Evolutionary conservation across 2,797 vertebrate genomes (phyloP).

Genomic region (Sylvia borin): DNA sequence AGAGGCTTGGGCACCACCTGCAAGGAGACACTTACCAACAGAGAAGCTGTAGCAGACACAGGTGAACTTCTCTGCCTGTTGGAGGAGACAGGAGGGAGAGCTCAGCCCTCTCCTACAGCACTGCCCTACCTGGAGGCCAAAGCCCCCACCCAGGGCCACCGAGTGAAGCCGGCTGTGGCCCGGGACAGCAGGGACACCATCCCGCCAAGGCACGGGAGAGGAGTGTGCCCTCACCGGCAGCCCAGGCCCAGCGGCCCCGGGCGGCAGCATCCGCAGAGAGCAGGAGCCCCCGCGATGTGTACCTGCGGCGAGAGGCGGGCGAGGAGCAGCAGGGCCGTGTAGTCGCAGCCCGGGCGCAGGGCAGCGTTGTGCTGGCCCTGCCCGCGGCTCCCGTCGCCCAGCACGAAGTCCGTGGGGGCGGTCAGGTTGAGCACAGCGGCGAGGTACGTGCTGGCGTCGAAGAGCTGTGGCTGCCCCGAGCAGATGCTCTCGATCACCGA

Average conservation of each 20-base stretch:
- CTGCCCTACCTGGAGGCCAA: fast-evolving
- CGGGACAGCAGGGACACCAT: fast-evolving
- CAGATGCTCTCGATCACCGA: background rate
- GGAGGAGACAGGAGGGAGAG: background rate
- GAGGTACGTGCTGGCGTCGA: background rate
- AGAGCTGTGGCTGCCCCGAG: background rate
- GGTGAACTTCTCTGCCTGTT: slow-evolving; percentile 26
- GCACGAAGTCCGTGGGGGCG: background rate
- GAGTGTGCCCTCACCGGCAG: fast-evolving
- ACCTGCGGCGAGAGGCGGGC: background rate
- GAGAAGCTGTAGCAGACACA: slow-evolving; percentile 48
- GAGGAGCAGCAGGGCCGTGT: slow-evolving; percentile 11
- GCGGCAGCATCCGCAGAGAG: background rate
- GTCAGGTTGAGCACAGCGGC: slow-evolving; percentile 14
- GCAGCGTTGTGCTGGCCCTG: background rate
- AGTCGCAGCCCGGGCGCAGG: background rate
- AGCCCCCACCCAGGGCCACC: background rate
- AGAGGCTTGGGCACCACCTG: fast-evolving
- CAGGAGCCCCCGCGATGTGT: fast-evolving
- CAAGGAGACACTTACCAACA: background rate
- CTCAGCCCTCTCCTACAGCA: background rate
- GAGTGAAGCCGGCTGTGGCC: fast-evolving
- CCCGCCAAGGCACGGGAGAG: fast-evolving
- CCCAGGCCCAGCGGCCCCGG: fast-evolving
- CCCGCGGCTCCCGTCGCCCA: background rate